Evolutionary conservation across 2,113 vertebrate species (phyloP), one percentile per base, ranked within the genome.

Genomic region (Leptocoma aspasia): DNA sequence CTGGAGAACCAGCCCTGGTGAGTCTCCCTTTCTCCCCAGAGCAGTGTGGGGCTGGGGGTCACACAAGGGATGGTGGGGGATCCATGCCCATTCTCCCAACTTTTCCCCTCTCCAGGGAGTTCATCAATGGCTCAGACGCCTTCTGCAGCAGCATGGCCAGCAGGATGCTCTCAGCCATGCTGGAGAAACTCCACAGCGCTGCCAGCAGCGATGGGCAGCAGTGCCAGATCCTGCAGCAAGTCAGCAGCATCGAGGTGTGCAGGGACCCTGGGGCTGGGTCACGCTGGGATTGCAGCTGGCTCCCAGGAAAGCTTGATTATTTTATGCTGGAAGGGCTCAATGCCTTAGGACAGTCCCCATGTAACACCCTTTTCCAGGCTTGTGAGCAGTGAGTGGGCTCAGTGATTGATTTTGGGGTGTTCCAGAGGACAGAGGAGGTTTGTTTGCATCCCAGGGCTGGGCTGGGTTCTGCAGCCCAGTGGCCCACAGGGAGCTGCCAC

Each of bases 1-100:
- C 92, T 98, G 79, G 98, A 98, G 93, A 97, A 87, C 91, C 97
- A 98, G 70, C 98, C 98, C 75, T 98, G 98, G 98, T 98, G 97
- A 98, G 98, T 96, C 10, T 37, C 27, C 78, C 41, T 30, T 73
- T 54, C 73, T 69, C 17, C 60, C 12, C 0, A 0, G 3, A 23
- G 28, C 19, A 7, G 28, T 1, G 0, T 1, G 1, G 6, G 5
- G 14, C 14, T 50, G 13, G 6, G 61, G 82, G 47, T 45, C 31
- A 50, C 41, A 14, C 18, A 30, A 35, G 26, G 7, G 6, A 19
- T 9, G 4, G 7, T 8, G 44, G 10, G 17, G 61, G 50, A 31
- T 56, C 69, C 0, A 0, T 28, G 10, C 37, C 44, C 3, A 0
- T 61, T 82, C 41, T 20, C 39, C 8, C 47, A 70, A 28, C 26